Conservation (phyloP, 2,888 invertebrate genomes). For the Limnephilus rhombicus region DNA sequence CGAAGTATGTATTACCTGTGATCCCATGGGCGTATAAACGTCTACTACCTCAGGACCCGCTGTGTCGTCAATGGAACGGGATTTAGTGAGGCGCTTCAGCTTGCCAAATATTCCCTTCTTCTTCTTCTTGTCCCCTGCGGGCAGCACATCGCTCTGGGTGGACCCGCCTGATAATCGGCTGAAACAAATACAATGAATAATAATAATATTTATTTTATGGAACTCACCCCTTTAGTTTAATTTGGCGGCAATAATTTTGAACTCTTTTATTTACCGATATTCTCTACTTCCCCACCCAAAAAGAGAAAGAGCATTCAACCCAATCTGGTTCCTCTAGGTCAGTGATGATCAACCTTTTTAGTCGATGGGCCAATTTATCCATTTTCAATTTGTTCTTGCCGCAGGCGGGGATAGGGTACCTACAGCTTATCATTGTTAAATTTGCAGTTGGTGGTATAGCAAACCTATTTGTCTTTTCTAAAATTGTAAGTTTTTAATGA, state of each 20-base stretch:
- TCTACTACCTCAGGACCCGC: slow-evolving; percentile 74
- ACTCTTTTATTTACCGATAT: too few relatives aligned
- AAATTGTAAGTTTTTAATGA: too few relatives aligned
- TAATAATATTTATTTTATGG: background rate
- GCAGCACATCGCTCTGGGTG: slow-evolving; percentile 88
- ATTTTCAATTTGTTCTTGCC: too few relatives aligned
- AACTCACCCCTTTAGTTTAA: background rate
- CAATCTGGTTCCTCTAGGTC: too few relatives aligned
- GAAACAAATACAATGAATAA: slow-evolving; percentile 66
- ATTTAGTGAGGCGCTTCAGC: slow-evolving; percentile 90
- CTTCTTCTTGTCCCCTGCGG: slow-evolving; percentile 86
- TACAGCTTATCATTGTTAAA: too few relatives aligned
- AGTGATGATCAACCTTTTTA: too few relatives aligned
- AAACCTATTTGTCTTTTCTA: too few relatives aligned
- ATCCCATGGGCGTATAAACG: slow-evolving; percentile 74
- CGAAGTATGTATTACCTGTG: slow-evolving; percentile 72
- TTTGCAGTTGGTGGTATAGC: too few relatives aligned
- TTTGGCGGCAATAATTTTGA: background rate
- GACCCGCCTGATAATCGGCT: slow-evolving; percentile 90
- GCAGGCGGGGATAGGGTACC: too few relatives aligned
- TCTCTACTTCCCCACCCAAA: too few relatives aligned
- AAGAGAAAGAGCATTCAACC: too few relatives aligned
- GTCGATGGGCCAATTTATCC: too few relatives aligned
- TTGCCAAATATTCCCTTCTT: slow-evolving; percentile 90
- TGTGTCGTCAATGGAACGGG: slow-evolving; percentile 86